Evolutionary conservation across 2,113 vertebrate genomes (phyloP).

Genomic region (Gnathonemus echidnorhynchus): DNA sequence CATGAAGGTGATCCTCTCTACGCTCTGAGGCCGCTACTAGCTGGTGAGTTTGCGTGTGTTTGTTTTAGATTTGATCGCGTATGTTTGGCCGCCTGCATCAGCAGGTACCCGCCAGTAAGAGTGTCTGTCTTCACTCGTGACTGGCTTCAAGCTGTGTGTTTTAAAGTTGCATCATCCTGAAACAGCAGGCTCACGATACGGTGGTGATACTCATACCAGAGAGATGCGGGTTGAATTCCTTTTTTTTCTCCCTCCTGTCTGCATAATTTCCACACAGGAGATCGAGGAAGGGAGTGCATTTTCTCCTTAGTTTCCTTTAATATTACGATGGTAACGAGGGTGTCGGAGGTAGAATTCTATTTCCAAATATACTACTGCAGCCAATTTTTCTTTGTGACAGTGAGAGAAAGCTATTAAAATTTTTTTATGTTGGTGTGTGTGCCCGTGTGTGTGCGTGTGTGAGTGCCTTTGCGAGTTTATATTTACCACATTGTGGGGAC

Average conservation of each 20-base stretch:
- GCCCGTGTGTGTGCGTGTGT: background rate
- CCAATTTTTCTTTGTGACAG: background rate
- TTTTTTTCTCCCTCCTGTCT: background rate
- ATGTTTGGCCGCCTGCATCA: background rate
- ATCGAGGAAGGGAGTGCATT: background rate
- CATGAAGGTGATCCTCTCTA: constrained; percentile 24
- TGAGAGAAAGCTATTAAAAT: background rate
- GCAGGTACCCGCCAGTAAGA: background rate
- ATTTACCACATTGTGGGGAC: too few species aligned
- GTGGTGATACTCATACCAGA: background rate
- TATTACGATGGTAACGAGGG: background rate
- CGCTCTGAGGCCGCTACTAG: background rate
- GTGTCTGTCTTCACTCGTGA: background rate
- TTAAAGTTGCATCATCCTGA: background rate
- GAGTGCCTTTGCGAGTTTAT: background rate
- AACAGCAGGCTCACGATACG: background rate
- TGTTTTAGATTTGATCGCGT: background rate
- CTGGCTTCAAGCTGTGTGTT: background rate
- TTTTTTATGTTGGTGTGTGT: background rate
- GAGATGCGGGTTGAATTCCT: background rate
- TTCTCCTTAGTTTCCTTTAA: background rate
- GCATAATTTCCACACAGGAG: background rate
- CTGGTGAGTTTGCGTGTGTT: background rate
- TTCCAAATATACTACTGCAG: background rate
- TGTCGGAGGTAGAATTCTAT: background rate